Evolutionary conservation across 2,113 vertebrate genomes (phyloP), one percentile per base, ranked within the genome.

Genomic region (Solea solea): DNA sequence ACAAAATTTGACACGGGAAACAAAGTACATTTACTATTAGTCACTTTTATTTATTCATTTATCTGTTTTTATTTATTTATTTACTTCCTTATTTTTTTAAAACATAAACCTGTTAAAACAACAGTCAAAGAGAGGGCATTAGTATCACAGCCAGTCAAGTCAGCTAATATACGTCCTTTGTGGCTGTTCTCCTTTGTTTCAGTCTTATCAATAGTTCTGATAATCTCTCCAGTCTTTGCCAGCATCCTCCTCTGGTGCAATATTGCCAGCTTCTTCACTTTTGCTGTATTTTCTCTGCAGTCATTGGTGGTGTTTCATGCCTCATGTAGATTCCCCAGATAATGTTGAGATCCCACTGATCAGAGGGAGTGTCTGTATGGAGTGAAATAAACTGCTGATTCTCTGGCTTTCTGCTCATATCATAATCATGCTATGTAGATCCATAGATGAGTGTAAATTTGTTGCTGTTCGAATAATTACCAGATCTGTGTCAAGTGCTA

Each of bases 31-130:
- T 88, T 87, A 87, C 79, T 82, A 88, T 91, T 88, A 80, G 77
- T 89, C 79, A 89, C 84, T 80, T 91, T 91, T 89, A 91, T 92
- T 81, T 21, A 78, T 77, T 84, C 84, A 81, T 88, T 66, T 1
- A 85, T 76, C 34, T 34, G 34, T 88, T 81, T 21, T 78, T n/a
- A n/a, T 77, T 84, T 85, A 81, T 86, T 66, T 0, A 83, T 76
- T 66, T 76, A 84, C 82, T 80, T 81, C 0, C 83, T 87, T 82
- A 70, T 86, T 89, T 89, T 89, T 89, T 77, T 80, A 82, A 72
- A 89, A 91, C 90, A 89, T 86, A 91, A 86, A 91, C 86, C 80
- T 88, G 88, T 91, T 91, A 89, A 86, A 89, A 87, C 85, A 83
- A 75, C 76, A 84, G 86, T 88, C 85, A 75, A 80, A 84, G 82